Evolutionary conservation across 2,888 invertebrate genomes (phyloP).

Genomic region (Watsonalla binaria): DNA sequence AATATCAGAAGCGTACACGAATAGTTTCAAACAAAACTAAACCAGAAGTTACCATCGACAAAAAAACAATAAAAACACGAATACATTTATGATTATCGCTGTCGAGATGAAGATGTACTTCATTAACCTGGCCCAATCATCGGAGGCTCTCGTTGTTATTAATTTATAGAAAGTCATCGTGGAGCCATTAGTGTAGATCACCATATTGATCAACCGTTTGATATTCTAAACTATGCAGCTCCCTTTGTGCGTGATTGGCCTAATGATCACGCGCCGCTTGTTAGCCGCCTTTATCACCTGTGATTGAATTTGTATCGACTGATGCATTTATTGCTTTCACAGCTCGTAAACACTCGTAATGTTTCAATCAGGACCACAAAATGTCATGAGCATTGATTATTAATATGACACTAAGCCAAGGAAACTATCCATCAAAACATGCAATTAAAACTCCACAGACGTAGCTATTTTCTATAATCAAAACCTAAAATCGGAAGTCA

Average conservation of each 20-base stretch:
- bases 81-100: conserved; percentile 41
- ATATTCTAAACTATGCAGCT: conserved; percentile 45
- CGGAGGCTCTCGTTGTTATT: conserved; percentile 69
- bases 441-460: conserved; percentile 34
- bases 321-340: conserved; percentile 66
- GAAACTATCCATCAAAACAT: conserved; percentile 33
- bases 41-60: conserved; percentile 38
- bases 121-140: conserved; percentile 69
- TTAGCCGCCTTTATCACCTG: conserved; percentile 60
- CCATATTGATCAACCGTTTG: conserved; percentile 66
- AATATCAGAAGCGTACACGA: background rate
- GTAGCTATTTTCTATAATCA: conserved; percentile 21
- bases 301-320: conserved; percentile 58
- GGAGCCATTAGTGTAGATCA: conserved; percentile 66
- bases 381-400: conserved; percentile 19
- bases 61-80: conserved; percentile 50
- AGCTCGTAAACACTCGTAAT: conserved; percentile 61
- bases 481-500: conserved; percentile 53
- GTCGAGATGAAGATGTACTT: conserved; percentile 64
- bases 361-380: conserved; percentile 54
- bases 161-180: conserved; percentile 78
- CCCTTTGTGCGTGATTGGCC: conserved; percentile 62
- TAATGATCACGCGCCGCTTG: conserved; percentile 74
- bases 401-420: conserved; percentile 8
- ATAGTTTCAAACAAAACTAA: conserved; percentile 13